Evolutionary conservation across 2,113 vertebrate genomes (phyloP), one percentile per base, ranked within the genome.

Genomic region (Ammospiza nelsoni): DNA sequence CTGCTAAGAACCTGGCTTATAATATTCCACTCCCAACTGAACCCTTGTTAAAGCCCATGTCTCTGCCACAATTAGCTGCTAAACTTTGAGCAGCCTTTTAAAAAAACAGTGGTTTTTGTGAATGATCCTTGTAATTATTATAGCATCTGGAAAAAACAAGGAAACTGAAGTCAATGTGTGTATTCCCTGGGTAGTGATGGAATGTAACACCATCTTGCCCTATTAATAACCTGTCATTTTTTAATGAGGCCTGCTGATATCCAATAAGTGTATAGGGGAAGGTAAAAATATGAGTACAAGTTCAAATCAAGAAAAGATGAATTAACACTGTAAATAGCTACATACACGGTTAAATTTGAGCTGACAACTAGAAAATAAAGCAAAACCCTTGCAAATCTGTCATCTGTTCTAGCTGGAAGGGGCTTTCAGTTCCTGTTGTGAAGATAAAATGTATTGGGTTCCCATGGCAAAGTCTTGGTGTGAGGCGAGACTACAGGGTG

Each of bases 141-240:
- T 5, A 65, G 25, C 25, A 79, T 72, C 35, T 68, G 23, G 43
- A 55, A 87, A 63, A 83, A 80, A 24, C 24, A 87, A 48, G n/a
- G 28, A 83, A 88, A 48, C 44, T 52, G 28, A 90, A 79, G 59
- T 83, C 35, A 83, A 8, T 72, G 9, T 14, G 3, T 39, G 3
- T 65, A 83, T 87, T 92, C 59, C 67, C 75, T 44, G 69, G 17
- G 29, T 61, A 43, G 44, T 55, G 54, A 79, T 65, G n/a, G 54
- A 83, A 72, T 76, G 19, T 18, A 67, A 48, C 19, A n/a, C 19
- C 25, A 3, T 57, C 39, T 65, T 8, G 1, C 23, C 29, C 37
- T 74, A 65, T 77, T 92, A 76, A 66, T 95, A 61, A 85, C 21
- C 58, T 85, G 67, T 33, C 33, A 63, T 76, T 92, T 93, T 89